These are phyloP conservation scores for Prostheceraeus crozeri DNA, from an alignment of 2,888 invertebrate species.

Conservation along the genomic window DNA sequence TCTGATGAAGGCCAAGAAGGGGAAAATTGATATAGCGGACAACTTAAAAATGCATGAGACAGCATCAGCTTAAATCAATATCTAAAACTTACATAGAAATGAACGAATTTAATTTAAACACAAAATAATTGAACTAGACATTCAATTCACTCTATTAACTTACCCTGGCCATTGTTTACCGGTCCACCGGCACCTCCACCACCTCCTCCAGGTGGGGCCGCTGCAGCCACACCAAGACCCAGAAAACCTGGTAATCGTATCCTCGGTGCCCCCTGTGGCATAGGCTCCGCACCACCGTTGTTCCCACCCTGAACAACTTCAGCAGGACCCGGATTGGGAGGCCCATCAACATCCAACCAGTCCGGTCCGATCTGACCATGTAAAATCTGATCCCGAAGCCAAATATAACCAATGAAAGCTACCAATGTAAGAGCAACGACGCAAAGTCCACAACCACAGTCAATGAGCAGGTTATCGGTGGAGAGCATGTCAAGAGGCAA, in stretches of 20 bases:
- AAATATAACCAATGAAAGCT: constrained; percentile 89
- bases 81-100: too few species aligned
- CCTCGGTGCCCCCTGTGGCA: background rate
- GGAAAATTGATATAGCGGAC: too few species aligned
- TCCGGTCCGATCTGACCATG: constrained; percentile 95
- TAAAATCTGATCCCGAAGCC: constrained; percentile 93
- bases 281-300: background rate
- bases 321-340: constrained; percentile 6
- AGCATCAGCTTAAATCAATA: too few species aligned
- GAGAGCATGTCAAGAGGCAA: constrained; percentile 84
- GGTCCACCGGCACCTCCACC: too few species aligned
- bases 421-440: constrained; percentile 90
- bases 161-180: too few species aligned
- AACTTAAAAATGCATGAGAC: too few species aligned
- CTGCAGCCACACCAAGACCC: too few species aligned
- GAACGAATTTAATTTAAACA: too few species aligned
- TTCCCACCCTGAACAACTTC: background rate
- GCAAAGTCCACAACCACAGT: constrained; percentile 89
- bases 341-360: constrained; percentile 68
- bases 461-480: constrained; percentile 80
- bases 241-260: constrained; percentile 36
- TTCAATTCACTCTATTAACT: too few species aligned
- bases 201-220: too few species aligned
- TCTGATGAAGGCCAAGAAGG: too few species aligned
- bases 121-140: too few species aligned